Conservation (phyloP, 2,888 invertebrate species). For the Calliopum simillimum region DNA sequence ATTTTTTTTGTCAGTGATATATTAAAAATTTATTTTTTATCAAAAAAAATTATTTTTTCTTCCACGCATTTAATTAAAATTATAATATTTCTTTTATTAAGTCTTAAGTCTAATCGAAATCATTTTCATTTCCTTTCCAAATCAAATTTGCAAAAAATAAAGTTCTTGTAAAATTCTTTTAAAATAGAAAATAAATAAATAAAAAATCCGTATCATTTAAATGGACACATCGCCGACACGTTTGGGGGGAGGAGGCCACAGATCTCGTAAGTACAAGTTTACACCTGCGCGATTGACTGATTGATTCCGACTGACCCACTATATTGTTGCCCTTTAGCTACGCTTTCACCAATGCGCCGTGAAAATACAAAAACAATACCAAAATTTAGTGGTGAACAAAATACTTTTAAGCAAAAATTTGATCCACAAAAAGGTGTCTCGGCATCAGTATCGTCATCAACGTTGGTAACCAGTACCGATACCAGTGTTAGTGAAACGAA, state of each 20-base stretch:
- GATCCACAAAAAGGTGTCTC: constrained; percentile 8
- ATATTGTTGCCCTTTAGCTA: constrained; percentile 4
- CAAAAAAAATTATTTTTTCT: constrained; percentile 40
- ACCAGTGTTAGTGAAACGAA: not conserved
- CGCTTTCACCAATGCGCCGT: constrained; percentile 19
- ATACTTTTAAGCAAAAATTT: constrained; percentile 32
- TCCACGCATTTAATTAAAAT: constrained; percentile 35
- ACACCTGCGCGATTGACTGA: not conserved
- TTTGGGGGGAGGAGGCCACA: not conserved
- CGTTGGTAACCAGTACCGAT: not conserved
- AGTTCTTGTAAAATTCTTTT: constrained; percentile 12
- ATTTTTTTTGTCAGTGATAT: constrained; percentile 38
- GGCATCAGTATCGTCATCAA: not conserved
- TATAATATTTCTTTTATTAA: constrained; percentile 30
- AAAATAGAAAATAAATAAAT: constrained; percentile 1
- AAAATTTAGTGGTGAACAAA: constrained; percentile 34
- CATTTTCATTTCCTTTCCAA: constrained; percentile 24
- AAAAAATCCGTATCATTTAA: not conserved
- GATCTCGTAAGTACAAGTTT: not conserved
- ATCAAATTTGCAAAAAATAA: constrained; percentile 23
- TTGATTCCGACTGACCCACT: not conserved
- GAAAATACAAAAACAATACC: constrained; percentile 34
- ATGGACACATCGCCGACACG: constrained; percentile 35
- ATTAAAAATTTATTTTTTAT: constrained; percentile 40
- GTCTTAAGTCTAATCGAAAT: constrained; percentile 37